A percentile compares a stretch with the other conserved stretches of the same genome.
phyloP scores from a whole-genome alignment of 1,140 invertebrate genomes.

The Choristoneura fumiferana region DNA sequence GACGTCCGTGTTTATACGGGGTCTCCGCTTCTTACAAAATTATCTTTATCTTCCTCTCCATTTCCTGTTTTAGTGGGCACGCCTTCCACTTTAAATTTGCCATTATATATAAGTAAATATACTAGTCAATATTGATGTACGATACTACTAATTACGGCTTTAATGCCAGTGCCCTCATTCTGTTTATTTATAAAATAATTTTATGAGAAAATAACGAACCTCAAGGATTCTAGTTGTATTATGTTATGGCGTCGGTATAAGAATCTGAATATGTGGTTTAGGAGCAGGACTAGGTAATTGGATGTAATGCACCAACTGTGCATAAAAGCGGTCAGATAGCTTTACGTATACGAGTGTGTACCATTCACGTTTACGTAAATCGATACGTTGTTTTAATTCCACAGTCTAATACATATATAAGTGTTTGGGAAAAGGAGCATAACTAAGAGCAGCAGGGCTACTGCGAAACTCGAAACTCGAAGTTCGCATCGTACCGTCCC shows the following conservation, averaged over 20 bases:
- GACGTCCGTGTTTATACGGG: constrained; percentile 44
- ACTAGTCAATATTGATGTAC: constrained; percentile 3
- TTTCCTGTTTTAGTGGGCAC: constrained; percentile 55
- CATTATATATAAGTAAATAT: constrained; percentile 9
- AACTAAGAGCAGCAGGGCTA: background rate
- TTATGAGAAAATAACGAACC: background rate
- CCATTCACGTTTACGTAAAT: constrained; percentile 1
- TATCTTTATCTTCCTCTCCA: constrained; percentile 51
- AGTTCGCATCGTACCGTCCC: too few relatives aligned
- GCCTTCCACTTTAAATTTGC: constrained; percentile 33
- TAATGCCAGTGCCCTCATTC: background rate
- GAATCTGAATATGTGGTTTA: background rate
- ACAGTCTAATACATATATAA: constrained; percentile 1
- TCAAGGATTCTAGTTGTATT: background rate
- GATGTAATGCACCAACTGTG: background rate
- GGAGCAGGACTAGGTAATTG: background rate
- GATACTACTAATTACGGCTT: background rate
- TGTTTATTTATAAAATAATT: background rate
- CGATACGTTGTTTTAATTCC: constrained; percentile 9
- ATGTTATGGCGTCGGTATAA: background rate
- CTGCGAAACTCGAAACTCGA: too few relatives aligned
- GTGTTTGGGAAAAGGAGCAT: background rate
- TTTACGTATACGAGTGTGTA: background rate
- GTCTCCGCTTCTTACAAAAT: constrained; percentile 59
- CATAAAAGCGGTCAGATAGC: background rate